Conservation (phyloP, 2,113 vertebrate genomes). For the Oncorhynchus kisutch region DNA sequence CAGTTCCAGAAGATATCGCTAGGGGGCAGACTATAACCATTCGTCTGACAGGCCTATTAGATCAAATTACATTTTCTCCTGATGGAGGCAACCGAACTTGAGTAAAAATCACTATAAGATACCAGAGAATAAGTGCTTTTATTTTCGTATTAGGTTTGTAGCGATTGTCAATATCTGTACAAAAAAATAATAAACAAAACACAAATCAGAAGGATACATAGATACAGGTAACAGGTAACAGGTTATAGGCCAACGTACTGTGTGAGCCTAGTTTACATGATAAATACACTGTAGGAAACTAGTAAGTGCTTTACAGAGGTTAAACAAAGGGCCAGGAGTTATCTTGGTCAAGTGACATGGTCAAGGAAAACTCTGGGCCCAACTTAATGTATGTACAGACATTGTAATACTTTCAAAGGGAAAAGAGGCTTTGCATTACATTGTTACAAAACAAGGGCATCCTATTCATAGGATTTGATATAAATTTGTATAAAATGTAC, state of each 20-base stretch:
- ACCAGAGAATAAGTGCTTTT: conserved; percentile 78
- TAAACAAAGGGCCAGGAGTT: conserved; percentile 45
- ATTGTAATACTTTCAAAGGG: conserved; percentile 60
- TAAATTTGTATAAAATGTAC: conserved; percentile 43
- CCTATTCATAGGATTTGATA: background rate
- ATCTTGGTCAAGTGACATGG: no score
- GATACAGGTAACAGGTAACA: conserved; percentile 82
- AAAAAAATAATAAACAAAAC: conserved; percentile 76
- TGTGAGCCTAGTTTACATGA: conserved; percentile 5
- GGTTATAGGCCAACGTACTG: conserved; percentile 60
- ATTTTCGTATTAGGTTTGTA: conserved; percentile 76
- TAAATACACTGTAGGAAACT: conserved; percentile 64
- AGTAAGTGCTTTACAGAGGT: conserved; percentile 73
- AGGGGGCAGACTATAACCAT: conserved; percentile 62
- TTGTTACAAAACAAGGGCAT: conserved; percentile 8
- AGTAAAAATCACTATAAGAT: conserved; percentile 18
- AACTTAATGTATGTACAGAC: conserved; percentile 53
- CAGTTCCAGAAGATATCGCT: conserved; percentile 46
- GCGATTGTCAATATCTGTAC: conserved; percentile 89
- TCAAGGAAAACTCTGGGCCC: no score
- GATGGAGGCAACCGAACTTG: background rate
- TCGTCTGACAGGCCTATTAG: background rate
- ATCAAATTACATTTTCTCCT: background rate
- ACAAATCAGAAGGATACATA: conserved; percentile 52
- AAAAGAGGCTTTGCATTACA: no score